A percentile compares a stretch with the other conserved stretches of the same genome.
phyloP scores from a whole-genome alignment of 2,888 invertebrate genomes.

The Laothoe populi region DNA sequence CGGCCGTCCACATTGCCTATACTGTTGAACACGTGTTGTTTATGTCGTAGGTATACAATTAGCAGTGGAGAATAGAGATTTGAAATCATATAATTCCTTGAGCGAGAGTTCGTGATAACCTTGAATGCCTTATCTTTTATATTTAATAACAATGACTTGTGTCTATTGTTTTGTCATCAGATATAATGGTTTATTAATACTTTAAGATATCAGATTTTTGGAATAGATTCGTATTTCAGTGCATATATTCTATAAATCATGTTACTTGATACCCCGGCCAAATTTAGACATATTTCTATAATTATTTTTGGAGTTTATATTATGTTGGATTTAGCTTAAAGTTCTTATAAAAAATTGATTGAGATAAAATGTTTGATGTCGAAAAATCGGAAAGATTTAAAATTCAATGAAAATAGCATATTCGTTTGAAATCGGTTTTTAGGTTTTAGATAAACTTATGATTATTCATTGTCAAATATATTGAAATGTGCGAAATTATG shows the following conservation, averaged over 20 bases:
- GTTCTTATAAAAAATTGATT: no score
- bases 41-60: not conserved
- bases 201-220: not conserved
- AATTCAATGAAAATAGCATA: no score
- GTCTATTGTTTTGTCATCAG: conserved; percentile 14
- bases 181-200: not conserved
- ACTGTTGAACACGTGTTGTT: not conserved
- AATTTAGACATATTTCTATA: no score
- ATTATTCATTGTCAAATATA: not conserved
- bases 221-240: no score
- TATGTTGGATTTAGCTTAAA: no score
- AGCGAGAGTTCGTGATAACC: conserved; percentile 35
- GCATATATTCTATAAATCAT: not conserved
- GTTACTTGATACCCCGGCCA: no score
- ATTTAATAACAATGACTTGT: conserved; percentile 40
- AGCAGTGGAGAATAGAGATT: not conserved
- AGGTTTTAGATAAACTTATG: not conserved
- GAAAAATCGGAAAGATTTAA: no score
- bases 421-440: no score
- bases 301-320: no score
- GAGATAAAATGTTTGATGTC: no score
- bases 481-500: not conserved
- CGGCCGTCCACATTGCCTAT: not conserved
- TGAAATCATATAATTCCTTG: not conserved
- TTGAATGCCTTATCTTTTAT: conserved; percentile 50